Evolutionary conservation across 2,797 vertebrate genomes (phyloP).

Genomic region (Delichon dasypus): DNA sequence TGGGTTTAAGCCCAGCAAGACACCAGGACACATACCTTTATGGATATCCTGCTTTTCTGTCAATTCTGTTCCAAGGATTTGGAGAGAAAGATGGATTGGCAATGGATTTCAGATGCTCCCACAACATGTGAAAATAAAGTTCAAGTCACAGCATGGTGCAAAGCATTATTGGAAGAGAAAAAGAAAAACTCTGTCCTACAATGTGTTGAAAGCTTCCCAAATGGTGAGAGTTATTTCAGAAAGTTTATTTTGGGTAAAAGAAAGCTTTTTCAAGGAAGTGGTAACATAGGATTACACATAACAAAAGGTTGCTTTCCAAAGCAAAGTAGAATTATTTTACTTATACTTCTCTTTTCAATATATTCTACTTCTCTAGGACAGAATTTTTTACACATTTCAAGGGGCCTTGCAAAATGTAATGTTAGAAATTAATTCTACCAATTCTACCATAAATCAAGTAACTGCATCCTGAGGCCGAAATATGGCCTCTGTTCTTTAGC

Average conservation of each 20-base stretch:
- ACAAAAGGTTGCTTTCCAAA: slow-evolving; percentile 27
- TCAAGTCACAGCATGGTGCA: slow-evolving; percentile 20
- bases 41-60: background rate
- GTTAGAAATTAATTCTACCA: background rate
- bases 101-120: slow-evolving; percentile 17
- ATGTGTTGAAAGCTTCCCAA: slow-evolving; percentile 52
- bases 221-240: slow-evolving; percentile 43
- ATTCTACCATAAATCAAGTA: background rate
- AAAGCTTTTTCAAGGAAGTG: background rate
- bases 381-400: background rate
- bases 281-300: background rate
- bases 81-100: background rate
- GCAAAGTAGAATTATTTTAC: background rate
- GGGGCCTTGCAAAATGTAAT: background rate
- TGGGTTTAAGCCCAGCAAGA: background rate
- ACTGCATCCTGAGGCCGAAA: background rate
- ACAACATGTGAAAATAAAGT: slow-evolving; percentile 31
- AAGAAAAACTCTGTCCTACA: background rate
- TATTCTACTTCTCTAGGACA: background rate
- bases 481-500: background rate
- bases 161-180: slow-evolving; percentile 19
- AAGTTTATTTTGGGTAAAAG: slow-evolving; percentile 43
- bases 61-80: background rate
- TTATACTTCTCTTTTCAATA: background rate
- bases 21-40: background rate